Evolutionary conservation across 2,797 vertebrate species (phyloP), one percentile per base, ranked within the genome.

Genomic region (Melanotaenia pygmaea): DNA sequence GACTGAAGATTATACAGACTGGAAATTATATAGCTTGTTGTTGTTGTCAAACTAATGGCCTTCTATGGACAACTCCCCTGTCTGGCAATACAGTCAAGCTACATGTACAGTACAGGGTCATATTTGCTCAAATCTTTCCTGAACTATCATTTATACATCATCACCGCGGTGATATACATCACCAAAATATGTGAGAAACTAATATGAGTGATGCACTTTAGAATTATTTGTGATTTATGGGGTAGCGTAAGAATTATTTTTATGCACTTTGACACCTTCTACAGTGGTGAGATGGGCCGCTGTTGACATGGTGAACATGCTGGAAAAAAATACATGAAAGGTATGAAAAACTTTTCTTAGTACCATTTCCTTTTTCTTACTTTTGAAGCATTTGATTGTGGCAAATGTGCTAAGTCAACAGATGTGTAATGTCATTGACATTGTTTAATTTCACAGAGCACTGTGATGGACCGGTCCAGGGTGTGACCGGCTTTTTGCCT

Each of bases 1-100:
- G 60, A 64, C 76, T 80, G 70, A 75, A 85, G 71, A 80, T 84
- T 80, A 86, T 54, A 66, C 74, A 85, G 71, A 60, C 59, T 60
- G 67, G 64, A 79, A 80, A 83, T 82, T 65, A 77, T 65, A 72
- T 60, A 63, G 71, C 60, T 74, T 77, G 77, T 70, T 76, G 70
- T 71, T 78, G 37, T 72, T 84, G 77, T 71, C 71, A 54, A 22
- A 11, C 67, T 69, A 69, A 78, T 10, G 11, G 70, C 59, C 59
- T 57, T 47, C 64, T 38, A 45, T 63, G 20, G 57, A 62, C 50
- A 74, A 45, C 8, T 84, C 58, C 62, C 62, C 67, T 65, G 50
- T 54, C 32, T 6, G 24, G 14, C 40, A 60, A 13, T 20, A 22
- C 9, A 59, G 70, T 73, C 72, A 74, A 74, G 65, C 77, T 32